Conservation (phyloP, 2,113 vertebrate genomes). For the Smithornis capensis region DNA sequence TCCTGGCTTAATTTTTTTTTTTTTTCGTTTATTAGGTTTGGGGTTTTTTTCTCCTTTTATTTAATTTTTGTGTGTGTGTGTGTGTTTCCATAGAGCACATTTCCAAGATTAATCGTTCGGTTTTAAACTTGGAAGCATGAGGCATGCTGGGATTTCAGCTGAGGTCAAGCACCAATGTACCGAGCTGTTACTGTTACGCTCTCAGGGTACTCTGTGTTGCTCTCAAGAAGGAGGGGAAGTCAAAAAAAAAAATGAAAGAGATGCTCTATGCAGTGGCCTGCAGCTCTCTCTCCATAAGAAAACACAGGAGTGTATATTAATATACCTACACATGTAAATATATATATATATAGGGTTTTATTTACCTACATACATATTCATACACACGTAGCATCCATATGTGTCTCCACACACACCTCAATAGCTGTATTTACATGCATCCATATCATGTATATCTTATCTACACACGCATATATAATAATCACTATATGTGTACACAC, state of each 20-base stretch:
- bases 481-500: background rate
- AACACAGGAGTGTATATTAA: background rate
- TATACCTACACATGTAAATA: background rate
- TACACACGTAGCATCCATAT: background rate
- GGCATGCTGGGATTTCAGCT: constrained; percentile 81
- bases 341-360: background rate
- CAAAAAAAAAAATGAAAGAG: background rate
- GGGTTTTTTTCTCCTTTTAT: too few relatives aligned
- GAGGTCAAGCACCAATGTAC: constrained; percentile 97
- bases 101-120: constrained; percentile 72
- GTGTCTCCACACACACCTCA: constrained; percentile 3
- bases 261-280: background rate
- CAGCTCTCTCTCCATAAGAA: background rate
- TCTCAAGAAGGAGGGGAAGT: constrained; percentile 76
- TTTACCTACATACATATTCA: background rate
- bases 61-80: background rate
- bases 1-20: background rate
- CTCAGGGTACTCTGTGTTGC: constrained; percentile 90
- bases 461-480: background rate
- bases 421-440: background rate
- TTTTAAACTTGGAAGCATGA: constrained; percentile 75
- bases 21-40: too few relatives aligned
- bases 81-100: constrained; percentile 17
- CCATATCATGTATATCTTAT: constrained; percentile 11
- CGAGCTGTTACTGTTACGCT: constrained; percentile 90